Evolutionary conservation across 2,797 vertebrate genomes (phyloP).

Genomic region (Erpetoichthys calabaricus): DNA sequence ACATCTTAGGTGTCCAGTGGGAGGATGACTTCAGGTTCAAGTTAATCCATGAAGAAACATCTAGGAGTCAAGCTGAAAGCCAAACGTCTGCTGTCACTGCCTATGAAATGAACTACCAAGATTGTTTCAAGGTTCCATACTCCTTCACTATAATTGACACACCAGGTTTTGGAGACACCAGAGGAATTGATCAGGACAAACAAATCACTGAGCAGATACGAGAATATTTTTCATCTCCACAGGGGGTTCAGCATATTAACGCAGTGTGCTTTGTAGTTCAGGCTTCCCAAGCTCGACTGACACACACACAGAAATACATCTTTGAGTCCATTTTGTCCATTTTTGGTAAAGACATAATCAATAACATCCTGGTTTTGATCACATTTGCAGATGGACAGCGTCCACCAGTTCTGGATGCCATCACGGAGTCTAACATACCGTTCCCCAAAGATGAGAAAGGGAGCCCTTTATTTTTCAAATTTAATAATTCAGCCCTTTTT

Average conservation of each 20-base stretch:
- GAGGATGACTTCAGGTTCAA: conserved; percentile 13
- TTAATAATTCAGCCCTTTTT: conserved; percentile 21
- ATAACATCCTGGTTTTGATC: conserved; percentile 21
- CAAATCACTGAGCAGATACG: conserved; percentile 11
- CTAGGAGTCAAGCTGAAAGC: conserved; percentile 8
- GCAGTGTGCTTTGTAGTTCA: conserved; percentile 19
- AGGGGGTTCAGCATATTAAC: conserved; percentile 20
- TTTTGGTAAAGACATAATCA: conserved; percentile 21
- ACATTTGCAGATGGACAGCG: conserved; percentile 21
- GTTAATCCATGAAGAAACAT: conserved; percentile 11
- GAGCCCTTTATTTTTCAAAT: conserved; percentile 18
- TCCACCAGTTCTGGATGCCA: conserved; percentile 16
- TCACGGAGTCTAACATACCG: conserved; percentile 17
- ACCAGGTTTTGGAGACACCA: conserved; percentile 22
- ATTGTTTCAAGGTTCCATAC: conserved; percentile 15
- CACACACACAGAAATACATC: background rate
- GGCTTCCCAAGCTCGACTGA: background rate
- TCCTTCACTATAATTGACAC: conserved; percentile 29
- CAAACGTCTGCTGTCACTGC: conserved; percentile 20
- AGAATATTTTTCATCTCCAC: conserved; percentile 18
- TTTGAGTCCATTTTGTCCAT: conserved; percentile 20
- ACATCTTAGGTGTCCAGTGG: conserved; percentile 18
- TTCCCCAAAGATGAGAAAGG: conserved; percentile 20
- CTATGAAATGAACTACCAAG: conserved; percentile 20
- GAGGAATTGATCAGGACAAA: conserved; percentile 9